phyloP scores from a whole-genome alignment of 2,797 vertebrate species.

The Pipistrellus kuhlii region DNA sequence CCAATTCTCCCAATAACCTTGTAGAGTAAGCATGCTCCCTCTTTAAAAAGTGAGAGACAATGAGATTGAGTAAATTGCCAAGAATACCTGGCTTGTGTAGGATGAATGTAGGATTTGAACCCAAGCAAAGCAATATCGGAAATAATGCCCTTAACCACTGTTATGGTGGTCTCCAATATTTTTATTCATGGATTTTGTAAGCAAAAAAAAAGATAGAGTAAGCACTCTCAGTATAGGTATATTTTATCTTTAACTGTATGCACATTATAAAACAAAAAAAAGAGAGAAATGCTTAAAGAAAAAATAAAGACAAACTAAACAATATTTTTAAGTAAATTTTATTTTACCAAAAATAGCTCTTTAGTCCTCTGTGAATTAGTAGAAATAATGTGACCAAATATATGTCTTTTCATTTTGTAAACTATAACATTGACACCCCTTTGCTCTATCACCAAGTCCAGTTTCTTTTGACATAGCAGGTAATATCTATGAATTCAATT shows the following conservation, averaged over 20 bases:
- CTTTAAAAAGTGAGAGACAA: not conserved
- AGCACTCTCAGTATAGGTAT: not conserved
- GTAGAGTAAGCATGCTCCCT: not conserved
- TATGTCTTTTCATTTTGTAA: not conserved
- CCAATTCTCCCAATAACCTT: not conserved
- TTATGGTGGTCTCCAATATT: not conserved
- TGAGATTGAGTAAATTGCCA: not conserved
- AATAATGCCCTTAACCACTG: not conserved
- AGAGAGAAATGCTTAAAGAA: not conserved
- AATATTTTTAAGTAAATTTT: slow-evolving; percentile 20
- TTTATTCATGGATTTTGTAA: not conserved
- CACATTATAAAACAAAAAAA: not conserved
- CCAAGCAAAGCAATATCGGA: not conserved
- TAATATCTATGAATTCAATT: not conserved
- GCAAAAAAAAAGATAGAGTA: not conserved
- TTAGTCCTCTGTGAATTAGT: not conserved
- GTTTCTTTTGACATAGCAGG: not conserved
- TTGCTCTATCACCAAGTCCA: not conserved
- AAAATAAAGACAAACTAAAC: not conserved
- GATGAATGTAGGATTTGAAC: not conserved
- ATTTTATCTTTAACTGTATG: not conserved
- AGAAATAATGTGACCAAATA: not conserved
- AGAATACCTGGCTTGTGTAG: not conserved
- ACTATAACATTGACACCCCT: not conserved
- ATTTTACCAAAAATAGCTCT: not conserved